A percentile compares a stretch with the other conserved stretches of the same genome.
Conservation (phyloP, 2,888 invertebrate genomes). For the Lysandra coridon region DNA sequence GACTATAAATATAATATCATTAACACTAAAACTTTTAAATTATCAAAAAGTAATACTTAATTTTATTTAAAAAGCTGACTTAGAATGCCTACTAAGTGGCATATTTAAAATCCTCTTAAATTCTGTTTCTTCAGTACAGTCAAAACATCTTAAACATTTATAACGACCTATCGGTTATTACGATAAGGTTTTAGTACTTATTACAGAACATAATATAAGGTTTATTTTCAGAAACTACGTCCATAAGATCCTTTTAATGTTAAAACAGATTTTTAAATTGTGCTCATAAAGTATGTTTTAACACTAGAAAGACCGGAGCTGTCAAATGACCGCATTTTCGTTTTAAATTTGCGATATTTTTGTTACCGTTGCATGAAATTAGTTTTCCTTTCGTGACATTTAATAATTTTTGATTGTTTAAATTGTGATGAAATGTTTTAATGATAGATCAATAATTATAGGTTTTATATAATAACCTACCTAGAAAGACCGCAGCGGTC, state of each 20-base stretch:
- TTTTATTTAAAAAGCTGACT: not conserved
- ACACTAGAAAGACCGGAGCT: too few species aligned
- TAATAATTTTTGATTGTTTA: too few species aligned
- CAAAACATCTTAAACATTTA: not conserved
- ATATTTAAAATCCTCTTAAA: not conserved
- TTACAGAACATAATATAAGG: not conserved
- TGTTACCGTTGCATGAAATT: too few species aligned
- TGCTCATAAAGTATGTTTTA: not conserved
- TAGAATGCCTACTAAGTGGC: not conserved
- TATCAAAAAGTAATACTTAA: not conserved
- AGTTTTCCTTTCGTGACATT: too few species aligned
- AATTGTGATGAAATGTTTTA: too few species aligned
- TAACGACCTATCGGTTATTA: not conserved
- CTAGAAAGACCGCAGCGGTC: too few species aligned
- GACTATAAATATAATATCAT: not conserved
- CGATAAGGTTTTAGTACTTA: not conserved
- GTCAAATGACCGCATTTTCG: too few species aligned
- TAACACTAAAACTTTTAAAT: not conserved
- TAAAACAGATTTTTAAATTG: not conserved
- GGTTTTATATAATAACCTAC: too few species aligned
- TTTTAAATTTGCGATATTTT: too few species aligned
- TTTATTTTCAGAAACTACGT: not conserved
- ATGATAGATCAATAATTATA: too few species aligned
- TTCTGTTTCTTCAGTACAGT: not conserved
- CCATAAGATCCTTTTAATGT: not conserved